Evolutionary conservation across 92 coral and sea anemone species (phyloP).

Genomic region (Phenganax marumi): DNA sequence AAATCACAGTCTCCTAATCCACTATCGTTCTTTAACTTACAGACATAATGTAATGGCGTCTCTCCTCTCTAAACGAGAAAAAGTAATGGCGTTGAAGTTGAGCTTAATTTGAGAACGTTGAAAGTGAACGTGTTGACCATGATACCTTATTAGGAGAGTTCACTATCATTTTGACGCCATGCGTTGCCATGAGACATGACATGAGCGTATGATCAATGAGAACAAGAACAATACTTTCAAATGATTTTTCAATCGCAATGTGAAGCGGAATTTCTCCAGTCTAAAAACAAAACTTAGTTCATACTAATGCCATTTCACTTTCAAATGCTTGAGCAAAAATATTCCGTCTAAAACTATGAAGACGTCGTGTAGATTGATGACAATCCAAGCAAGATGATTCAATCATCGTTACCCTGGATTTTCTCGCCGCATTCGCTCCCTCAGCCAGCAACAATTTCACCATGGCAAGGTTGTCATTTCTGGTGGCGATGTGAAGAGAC

Average conservation of each 20-base stretch:
- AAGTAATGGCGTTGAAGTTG: not conserved
- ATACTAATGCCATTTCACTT: not conserved
- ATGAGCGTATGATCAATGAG: conserved; percentile 19
- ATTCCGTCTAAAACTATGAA: too few relatives aligned
- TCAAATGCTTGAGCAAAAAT: not conserved
- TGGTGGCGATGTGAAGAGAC: conserved; percentile 90
- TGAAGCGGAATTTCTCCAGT: conserved; percentile 96
- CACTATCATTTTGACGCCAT: conserved; percentile 10
- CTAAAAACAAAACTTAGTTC: conserved; percentile 43
- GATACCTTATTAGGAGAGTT: conserved; percentile 29
- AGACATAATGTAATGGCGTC: conserved; percentile 89
- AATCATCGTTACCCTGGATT: conserved; percentile 74
- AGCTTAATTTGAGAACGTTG: too few relatives aligned
- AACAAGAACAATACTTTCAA: conserved; percentile 19
- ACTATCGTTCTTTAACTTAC: conserved; percentile 56
- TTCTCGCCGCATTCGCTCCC: conserved; percentile 88
- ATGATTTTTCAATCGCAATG: conserved; percentile 69
- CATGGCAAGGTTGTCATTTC: conserved; percentile 69
- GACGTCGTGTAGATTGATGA: too few relatives aligned
- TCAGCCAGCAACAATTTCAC: conserved; percentile 74
- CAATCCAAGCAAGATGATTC: not conserved
- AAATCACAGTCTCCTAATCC: conserved; percentile 61
- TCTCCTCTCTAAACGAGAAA: conserved; percentile 73
- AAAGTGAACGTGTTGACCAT: too few relatives aligned
- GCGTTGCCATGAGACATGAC: not conserved